Evolutionary conservation across 2,888 invertebrate genomes (phyloP), one percentile per base, ranked within the genome.

Genomic region (Eudasyphora cyanicolor): DNA sequence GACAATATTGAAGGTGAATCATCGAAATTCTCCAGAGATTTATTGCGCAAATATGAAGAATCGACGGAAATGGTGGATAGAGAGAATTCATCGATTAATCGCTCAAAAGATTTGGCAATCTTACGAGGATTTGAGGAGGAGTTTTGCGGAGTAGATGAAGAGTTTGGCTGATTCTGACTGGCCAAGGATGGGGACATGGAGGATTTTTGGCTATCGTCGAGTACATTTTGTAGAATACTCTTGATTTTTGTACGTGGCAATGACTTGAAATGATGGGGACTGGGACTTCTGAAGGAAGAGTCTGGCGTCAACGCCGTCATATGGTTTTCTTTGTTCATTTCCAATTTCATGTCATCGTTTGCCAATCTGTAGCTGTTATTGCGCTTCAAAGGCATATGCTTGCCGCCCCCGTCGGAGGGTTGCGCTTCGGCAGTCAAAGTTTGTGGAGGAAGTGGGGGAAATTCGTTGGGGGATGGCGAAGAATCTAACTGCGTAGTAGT

Each of bases 361-460:
- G 97, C 97, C 91, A 96, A 94, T 86, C 96, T 95, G 90, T 97
- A 97, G 92, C 97, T 97, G 91, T 97, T 96, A 90, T 96, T 96
- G 82, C 97, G 95, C 92, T 96, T 96, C 64, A 97, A 86, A 38
- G 89, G 89, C 60, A 88, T 86, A 60, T 89, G 89, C 42, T 93
- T 92, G 45, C 32, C 69, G n/a, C n/a, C n/a, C n/a, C n/a, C n/a
- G n/a, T n/a, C n/a, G 24, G 64, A 51, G 32, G 62, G 45, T 2
- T 67, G 57, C 3, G 76, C 21, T 42, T 42, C 38, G 27, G 27
- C 1, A 0, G n/a, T 7, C 12, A 17, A 21, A 12, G 10, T 7
- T 7, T 24, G 71, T n/a, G 42, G 76, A 24, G 71, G 35, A 19
- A 78, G 71, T 82, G 14, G 76, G 70, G 54, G 73, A 42, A 60